Percentiles rank a stretch among this genome's conserved stretches.
Evolutionary conservation across 2,888 invertebrate genomes (phyloP).

Genomic region (Zygogramma bicolorata): DNA sequence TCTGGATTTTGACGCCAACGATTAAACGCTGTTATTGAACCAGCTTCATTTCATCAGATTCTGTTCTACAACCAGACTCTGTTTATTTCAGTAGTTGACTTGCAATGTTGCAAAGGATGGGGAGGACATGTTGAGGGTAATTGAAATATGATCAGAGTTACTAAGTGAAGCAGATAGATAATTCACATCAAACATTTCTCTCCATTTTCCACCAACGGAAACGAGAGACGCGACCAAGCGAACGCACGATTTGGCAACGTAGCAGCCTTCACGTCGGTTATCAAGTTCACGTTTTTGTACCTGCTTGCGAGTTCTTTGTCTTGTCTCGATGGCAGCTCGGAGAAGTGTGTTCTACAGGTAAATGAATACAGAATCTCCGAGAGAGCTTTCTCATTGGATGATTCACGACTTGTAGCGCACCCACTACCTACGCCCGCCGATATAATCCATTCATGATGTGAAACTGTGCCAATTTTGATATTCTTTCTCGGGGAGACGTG

Average conservation of each 20-base stretch:
- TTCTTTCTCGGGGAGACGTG: slow-evolving; percentile 21
- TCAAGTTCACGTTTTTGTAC: slow-evolving; percentile 39
- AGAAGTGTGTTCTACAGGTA: slow-evolving; percentile 12
- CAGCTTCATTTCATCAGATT: no score
- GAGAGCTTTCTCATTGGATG: slow-evolving; percentile 34
- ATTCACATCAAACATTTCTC: no score
- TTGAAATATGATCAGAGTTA: no score
- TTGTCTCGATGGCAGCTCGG: slow-evolving; percentile 25
- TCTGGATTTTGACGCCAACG: no score
- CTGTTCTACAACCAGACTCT: no score
- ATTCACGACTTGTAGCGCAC: slow-evolving; percentile 36
- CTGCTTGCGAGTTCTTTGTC: slow-evolving; percentile 38
- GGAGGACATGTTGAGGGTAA: no score
- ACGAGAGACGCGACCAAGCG: not conserved
- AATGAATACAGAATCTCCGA: slow-evolving; percentile 23
- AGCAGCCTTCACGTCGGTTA: slow-evolving; percentile 19
- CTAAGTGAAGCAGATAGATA: no score
- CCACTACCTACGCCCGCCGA: slow-evolving; percentile 32
- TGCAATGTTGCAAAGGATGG: no score
- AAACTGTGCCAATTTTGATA: slow-evolving; percentile 44
- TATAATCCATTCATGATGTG: slow-evolving; percentile 46
- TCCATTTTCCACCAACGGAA: no score
- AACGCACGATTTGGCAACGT: slow-evolving; percentile 27
- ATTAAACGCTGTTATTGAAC: no score
- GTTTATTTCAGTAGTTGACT: no score